A percentile compares a stretch with the other conserved stretches of the same genome.
Evolutionary conservation across 2,113 vertebrate genomes (phyloP).

Genomic region (Corythoichthys haematopterus): DNA sequence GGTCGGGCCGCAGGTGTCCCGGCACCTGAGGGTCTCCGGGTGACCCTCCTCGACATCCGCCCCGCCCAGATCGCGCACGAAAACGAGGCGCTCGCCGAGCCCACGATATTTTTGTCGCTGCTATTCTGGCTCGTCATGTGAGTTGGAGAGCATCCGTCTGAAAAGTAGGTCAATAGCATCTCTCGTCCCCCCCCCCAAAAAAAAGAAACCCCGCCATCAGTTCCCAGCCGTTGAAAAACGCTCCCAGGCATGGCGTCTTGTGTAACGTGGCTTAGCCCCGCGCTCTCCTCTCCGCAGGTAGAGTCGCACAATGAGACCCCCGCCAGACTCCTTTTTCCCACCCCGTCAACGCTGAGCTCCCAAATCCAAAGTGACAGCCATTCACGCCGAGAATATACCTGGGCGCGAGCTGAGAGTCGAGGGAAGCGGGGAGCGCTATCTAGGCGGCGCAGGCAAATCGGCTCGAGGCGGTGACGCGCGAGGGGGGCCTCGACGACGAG

Average conservation of each 20-base stretch:
- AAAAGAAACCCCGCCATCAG: slow-evolving; percentile 38
- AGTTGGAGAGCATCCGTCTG: slow-evolving; percentile 47
- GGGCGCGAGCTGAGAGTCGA: slow-evolving; percentile 55
- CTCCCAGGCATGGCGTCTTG: slow-evolving; percentile 30
- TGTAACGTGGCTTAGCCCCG: slow-evolving; percentile 46
- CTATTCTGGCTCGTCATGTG: slow-evolving; percentile 47
- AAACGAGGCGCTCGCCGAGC: slow-evolving; percentile 15
- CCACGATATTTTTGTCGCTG: slow-evolving; percentile 42
- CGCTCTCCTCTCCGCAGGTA: slow-evolving; percentile 60
- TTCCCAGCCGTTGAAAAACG: slow-evolving; percentile 42
- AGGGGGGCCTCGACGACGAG: slow-evolving; percentile 37
- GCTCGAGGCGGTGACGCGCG: slow-evolving; percentile 57
- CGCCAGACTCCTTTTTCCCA: slow-evolving; percentile 60
- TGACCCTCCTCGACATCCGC: background rate
- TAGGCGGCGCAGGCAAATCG: slow-evolving; percentile 74
- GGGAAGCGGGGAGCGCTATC: slow-evolving; percentile 57
- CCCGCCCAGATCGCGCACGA: slow-evolving; percentile 19
- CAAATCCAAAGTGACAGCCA: slow-evolving; percentile 77
- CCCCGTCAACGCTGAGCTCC: slow-evolving; percentile 63
- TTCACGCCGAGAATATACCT: slow-evolving; percentile 77
- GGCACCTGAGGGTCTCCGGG: slow-evolving; percentile 29
- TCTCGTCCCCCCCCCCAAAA: slow-evolving; percentile 48
- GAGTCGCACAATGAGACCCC: slow-evolving; percentile 67
- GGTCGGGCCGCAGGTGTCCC: slow-evolving; percentile 31
- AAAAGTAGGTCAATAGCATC: slow-evolving; percentile 73